Evolutionary conservation across 1,140 invertebrate species (phyloP).

Genomic region (Ridgeia piscesae): DNA sequence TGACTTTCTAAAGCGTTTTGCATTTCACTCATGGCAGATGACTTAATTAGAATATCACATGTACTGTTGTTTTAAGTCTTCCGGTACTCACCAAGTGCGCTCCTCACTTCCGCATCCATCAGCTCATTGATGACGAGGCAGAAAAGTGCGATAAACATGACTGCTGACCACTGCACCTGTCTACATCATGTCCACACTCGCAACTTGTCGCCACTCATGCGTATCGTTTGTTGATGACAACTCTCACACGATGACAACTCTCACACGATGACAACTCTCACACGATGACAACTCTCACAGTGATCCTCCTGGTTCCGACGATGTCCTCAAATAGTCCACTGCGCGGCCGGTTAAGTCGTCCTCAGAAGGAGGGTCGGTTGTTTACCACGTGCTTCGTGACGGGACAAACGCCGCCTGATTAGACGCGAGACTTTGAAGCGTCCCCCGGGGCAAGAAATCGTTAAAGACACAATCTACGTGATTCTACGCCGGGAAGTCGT

Average conservation of each 20-base stretch:
- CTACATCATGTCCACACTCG: not conserved
- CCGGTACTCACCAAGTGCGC: not conserved
- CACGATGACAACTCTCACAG: not conserved
- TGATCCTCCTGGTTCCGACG: not conserved
- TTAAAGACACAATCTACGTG: not conserved
- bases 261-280: not conserved
- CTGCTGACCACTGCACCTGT: not conserved
- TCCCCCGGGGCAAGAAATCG: not conserved
- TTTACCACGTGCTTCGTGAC: not conserved
- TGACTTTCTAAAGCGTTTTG: no score
- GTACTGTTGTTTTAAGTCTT: no score
- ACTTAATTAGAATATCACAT: no score
- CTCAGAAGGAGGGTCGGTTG: not conserved
- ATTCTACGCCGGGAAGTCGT: not conserved
- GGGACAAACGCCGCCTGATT: not conserved
- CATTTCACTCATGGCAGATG: no score
- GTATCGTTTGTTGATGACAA: not conserved
- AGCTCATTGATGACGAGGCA: not conserved
- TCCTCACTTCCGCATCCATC: not conserved
- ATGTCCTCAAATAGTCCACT: not conserved
- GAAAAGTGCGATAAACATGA: not conserved
- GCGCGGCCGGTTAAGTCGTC: not conserved
- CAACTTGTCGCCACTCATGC: not conserved
- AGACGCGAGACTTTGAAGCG: not conserved
- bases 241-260: not conserved